A percentile compares a stretch with the other conserved stretches of the same genome.
phyloP scores from a whole-genome alignment of 2,888 invertebrate species.

The Drosophila nigricruria region DNA sequence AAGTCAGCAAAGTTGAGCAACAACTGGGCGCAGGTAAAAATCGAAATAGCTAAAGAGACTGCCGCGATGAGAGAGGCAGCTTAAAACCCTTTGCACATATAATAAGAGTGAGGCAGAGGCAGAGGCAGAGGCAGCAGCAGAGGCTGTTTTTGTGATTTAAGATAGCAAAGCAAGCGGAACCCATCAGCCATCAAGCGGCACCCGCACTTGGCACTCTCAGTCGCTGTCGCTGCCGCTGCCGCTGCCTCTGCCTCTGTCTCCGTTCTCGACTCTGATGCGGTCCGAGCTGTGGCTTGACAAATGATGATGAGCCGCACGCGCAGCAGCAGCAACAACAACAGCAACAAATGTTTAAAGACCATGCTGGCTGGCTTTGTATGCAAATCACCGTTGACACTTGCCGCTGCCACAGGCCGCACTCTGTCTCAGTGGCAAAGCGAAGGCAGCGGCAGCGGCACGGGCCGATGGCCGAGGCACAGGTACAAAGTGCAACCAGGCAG shows the following conservation, averaged over 20 bases:
- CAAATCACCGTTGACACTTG: slow-evolving; percentile 66
- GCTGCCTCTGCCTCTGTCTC: background rate
- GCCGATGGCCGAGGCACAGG: slow-evolving; percentile 31
- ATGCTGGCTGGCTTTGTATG: slow-evolving; percentile 57
- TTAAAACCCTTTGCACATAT: slow-evolving; percentile 52
- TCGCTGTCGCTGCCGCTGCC: background rate
- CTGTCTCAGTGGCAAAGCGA: slow-evolving; percentile 20
- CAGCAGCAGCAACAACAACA: slow-evolving; percentile 30
- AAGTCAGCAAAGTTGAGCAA: slow-evolving; percentile 73
- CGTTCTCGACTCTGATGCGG: slow-evolving; percentile 5
- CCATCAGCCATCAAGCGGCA: slow-evolving; percentile 41
- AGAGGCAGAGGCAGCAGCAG: slow-evolving; percentile 23
- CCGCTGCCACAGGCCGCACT: slow-evolving; percentile 36
- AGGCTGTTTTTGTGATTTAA: slow-evolving; percentile 58
- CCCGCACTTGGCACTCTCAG: slow-evolving; percentile 56
- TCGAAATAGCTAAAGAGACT: slow-evolving; percentile 24
- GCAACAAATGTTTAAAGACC: slow-evolving; percentile 24
- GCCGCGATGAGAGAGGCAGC: slow-evolving; percentile 29
- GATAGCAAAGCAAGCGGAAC: slow-evolving; percentile 59
- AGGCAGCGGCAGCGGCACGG: slow-evolving; percentile 13
- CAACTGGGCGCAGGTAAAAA: slow-evolving; percentile 37
- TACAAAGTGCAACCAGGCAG: slow-evolving; percentile 57
- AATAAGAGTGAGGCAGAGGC: slow-evolving; percentile 51
- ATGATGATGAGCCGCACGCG: slow-evolving; percentile 71
- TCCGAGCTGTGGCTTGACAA: slow-evolving; percentile 47